These are phyloP conservation scores for Calidris pugnax DNA, from an alignment of 2,113 vertebrate genomes.

Conservation along the genomic window DNA sequence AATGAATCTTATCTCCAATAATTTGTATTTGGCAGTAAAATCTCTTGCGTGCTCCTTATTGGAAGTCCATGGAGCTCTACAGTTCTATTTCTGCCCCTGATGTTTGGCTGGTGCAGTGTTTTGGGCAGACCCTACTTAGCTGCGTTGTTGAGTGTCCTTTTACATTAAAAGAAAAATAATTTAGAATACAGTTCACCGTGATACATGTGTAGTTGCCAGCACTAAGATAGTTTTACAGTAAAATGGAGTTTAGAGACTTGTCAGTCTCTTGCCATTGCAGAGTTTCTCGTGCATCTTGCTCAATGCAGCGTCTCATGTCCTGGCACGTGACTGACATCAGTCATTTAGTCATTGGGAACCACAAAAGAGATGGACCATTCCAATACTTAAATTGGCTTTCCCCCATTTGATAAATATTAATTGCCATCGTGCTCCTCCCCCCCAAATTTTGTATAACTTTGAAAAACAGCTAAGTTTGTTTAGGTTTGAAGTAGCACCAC, in stretches of 20 bases:
- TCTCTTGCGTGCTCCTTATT: not conserved
- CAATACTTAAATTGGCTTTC: not conserved
- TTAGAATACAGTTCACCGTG: not conserved
- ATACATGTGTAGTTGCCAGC: not conserved
- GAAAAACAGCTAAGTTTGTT: not conserved
- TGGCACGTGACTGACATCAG: not conserved
- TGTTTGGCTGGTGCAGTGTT: not conserved
- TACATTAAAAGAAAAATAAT: not conserved
- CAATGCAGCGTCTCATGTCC: not conserved
- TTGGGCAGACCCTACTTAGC: not conserved
- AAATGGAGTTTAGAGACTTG: not conserved
- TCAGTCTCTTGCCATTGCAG: not conserved
- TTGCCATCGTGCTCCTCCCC: too few species aligned
- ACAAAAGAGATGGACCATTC: not conserved
- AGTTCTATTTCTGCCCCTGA: not conserved
- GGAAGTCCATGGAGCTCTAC: not conserved
- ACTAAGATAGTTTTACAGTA: not conserved
- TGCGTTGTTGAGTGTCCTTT: not conserved
- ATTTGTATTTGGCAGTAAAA: not conserved
- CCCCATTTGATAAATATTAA: not conserved
- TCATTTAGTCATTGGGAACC: not conserved
- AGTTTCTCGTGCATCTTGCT: not conserved
- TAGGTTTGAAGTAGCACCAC: not conserved
- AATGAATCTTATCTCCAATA: not conserved
- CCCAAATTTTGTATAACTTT: not conserved